Evolutionary conservation across 2,888 invertebrate species (phyloP).

Genomic region (Dynastes tityus): DNA sequence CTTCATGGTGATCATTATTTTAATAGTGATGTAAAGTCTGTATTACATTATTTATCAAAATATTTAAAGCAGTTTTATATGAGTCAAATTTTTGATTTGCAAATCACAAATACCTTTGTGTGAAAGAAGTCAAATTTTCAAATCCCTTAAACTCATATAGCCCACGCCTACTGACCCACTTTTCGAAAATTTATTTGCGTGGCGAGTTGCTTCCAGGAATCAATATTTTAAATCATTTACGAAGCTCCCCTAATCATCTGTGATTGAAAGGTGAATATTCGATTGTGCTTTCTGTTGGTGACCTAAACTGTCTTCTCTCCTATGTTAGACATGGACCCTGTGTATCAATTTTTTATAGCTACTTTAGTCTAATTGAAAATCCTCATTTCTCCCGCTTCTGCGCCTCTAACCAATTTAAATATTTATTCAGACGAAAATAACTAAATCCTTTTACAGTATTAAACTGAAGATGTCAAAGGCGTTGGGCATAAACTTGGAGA

Average conservation of each 20-base stretch:
- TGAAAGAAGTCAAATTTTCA: background rate
- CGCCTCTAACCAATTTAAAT: slow-evolving; percentile 11
- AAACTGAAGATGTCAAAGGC: background rate
- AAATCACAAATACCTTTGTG: too few relatives aligned
- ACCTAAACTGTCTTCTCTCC: background rate
- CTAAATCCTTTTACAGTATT: background rate
- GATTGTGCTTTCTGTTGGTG: slow-evolving; percentile 2
- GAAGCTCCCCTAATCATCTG: slow-evolving; percentile 10
- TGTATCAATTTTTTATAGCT: slow-evolving; percentile 20
- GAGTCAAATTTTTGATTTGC: too few relatives aligned
- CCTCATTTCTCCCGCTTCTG: background rate
- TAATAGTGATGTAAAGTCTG: too few relatives aligned
- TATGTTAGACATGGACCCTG: slow-evolving; percentile 5
- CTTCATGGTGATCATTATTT: too few relatives aligned
- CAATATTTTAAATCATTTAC: slow-evolving; percentile 16
- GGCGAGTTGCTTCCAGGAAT: slow-evolving; percentile 18
- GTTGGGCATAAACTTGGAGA: background rate
- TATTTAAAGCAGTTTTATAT: too few relatives aligned
- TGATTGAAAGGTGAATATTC: slow-evolving; percentile 27
- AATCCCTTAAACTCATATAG: background rate
- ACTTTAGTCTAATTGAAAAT: background rate
- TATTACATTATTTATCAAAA: too few relatives aligned
- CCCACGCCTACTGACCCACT: background rate
- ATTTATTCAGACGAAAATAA: slow-evolving; percentile 13
- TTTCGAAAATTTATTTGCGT: slow-evolving; percentile 3